Evolutionary conservation across 1,140 invertebrate species (phyloP), one percentile per base, ranked within the genome.

Genomic region (Hestina assimilis): DNA sequence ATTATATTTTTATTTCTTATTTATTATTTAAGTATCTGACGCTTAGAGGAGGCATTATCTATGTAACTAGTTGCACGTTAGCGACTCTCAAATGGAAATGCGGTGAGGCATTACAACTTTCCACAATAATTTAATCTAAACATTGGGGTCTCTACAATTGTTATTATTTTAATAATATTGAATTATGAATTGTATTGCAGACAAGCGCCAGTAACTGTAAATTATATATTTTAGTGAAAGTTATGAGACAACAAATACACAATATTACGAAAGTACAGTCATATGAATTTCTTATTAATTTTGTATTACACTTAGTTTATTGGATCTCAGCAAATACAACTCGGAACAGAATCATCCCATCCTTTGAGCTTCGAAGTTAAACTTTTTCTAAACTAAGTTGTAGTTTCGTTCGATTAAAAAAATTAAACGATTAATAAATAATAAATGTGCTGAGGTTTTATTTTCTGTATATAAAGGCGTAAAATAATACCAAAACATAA

Each of bases 211-310:
- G 66, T 58, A 66, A 69, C 47, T 70, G 28, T 69, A 67, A 72
- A 81, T 70, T 41, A 66, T 65, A 63, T 55, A 62, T 69, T 55
- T 14, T 45, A 74, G 73, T 74, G 75, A 81, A 81, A 78, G 75
- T 76, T 60, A 23, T 50, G 51, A 72, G 53, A 66, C 61, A 66
- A 67, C 58, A 42, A 28, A 59, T 12, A 46, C 38, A 59, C 45
- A 56, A 65, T 58, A 52, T 54, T 62, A 74, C 28, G 62, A 74
- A 74, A 68, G 59, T 58, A 33, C 33, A 26, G 35, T 38, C 41
- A 20, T 59, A 51, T 53, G 43, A 42, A 48, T 5, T 9, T 41
- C 23, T 9, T n/a, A 40, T 51, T 12, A 26, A 40, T 17, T 9
- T 26, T 17, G 9, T 41, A 11, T 41, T 3, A 14, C 12, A 41